Base-by-base conservation (phyloP, 2,113 vertebrate species). In the Xiphorhynchus elegans region DNA sequence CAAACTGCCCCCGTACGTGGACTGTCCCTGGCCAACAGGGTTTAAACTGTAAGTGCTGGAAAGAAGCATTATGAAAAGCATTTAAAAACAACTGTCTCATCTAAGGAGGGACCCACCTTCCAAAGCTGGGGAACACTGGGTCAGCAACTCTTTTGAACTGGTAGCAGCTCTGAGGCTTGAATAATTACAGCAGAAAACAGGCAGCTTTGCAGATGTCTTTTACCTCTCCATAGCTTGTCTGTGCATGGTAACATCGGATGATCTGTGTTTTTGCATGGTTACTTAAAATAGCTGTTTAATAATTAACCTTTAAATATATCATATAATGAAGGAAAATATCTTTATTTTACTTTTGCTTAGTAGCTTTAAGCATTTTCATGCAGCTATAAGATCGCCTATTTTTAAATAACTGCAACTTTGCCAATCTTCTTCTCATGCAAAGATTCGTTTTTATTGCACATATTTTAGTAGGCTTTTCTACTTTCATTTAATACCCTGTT, bases 81-180 rank as follows among this genome's bases (percentile, higher is more conserved):
- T 69, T 58, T 53, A 59, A 62, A 31, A 56, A 75, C 58, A 17
- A 0, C 2, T 72, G 4, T 37, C 23, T 66, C 9, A 18, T 73
- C 37, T 73, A 39, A 60, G 58, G 46, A 56, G 5, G 8, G 18
- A 4, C 21, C 17, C 18, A 37, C 7, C 4, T 15, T 77, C 13
- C 72, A 52, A 24, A 12, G 19, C 33, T 58, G 35, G 40, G 24
- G 28, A 80, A 18, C 0, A 4, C 13, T 59, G 26, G 49, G 7
- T 59, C 39, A 70, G 47, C 35, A 84, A 10, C 23, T 66, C 13
- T 50, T 60, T 90, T 0, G 0, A 64, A 37, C 5, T 0, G 1
- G 40, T 19, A 83, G 21, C 44, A 49, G 29, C 44, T 76, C 37
- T 58, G 79, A 66, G 31, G 10, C 29, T 79, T 52, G 37, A 75